Evolutionary conservation across 2,888 invertebrate species (phyloP), one percentile per base, ranked within the genome.

Genomic region (Eilema griseolum): DNA sequence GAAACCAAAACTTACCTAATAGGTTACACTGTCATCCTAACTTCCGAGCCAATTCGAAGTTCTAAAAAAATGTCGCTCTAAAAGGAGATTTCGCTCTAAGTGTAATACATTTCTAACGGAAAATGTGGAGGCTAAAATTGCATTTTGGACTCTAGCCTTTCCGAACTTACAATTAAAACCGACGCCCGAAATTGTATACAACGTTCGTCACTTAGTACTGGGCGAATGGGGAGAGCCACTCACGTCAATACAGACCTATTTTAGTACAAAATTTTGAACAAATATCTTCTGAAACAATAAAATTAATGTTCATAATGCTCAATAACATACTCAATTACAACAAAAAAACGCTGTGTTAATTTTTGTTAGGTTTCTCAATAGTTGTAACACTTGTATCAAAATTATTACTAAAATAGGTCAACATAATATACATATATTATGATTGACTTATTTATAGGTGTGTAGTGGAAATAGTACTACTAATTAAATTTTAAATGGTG

Each of bases 131-230:
- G 85, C 86, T 90, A 91, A 92, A 94, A 93, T 93, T 92, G 93
- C 90, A 93, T 90, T 92, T 88, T 77, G 88, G 88, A 80, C 84
- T 83, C 78, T 84, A 80, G 82, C 87, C 82, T 84, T 82, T 84
- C 85, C 87, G 89, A 95, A 95, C 92, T 95, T 95, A 91, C 94
- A 95, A 95, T 95, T 95, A 95, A 95, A 95, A 95, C 88, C 91
- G 95, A 95, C 95, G 92, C 93, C 85, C 86, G 88, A 92, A 95
- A 95, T 95, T 95, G 94, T 91, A 88, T 92, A 95, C 95, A 95
- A 73, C 94, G 94, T 95, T 95, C 90, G 90, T 93, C 94, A 95
- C 95, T 95, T 95, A 95, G 92, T 81, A 79, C 83, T 73, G 78
- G 76, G 61, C 65, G 72, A 78, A 78, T 70, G 74, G 82, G 79